A percentile compares a stretch with the other conserved stretches of the same genome.
These are phyloP conservation scores for Cydia pomonella DNA, from an alignment of 1,140 invertebrate species.

Conservation along the genomic window DNA sequence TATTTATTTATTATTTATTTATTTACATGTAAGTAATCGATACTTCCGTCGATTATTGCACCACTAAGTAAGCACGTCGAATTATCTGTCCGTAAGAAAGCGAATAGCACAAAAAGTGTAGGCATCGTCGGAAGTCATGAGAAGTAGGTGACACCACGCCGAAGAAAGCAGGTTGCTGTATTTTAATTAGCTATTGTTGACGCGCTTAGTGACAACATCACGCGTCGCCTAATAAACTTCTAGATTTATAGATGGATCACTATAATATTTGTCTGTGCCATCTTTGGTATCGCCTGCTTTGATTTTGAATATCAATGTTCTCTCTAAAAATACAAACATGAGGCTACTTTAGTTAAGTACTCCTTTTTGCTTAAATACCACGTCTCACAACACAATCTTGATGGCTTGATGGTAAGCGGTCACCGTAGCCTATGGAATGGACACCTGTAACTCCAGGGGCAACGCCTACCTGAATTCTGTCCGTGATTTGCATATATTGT, in stretches of 20 bases:
- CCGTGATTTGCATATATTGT: too few species aligned
- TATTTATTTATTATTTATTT: too few species aligned
- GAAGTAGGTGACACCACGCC: constrained; percentile 54
- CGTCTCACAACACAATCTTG: too few species aligned
- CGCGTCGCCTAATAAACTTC: neutral
- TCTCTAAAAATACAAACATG: too few species aligned
- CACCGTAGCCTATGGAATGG: too few species aligned
- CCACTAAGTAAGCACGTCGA: constrained; percentile 10
- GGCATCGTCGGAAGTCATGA: constrained; percentile 61
- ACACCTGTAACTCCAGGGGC: too few species aligned
- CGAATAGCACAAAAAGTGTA: constrained; percentile 44
- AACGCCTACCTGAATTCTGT: too few species aligned
- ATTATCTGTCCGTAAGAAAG: constrained; percentile 48
- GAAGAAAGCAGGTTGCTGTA: constrained; percentile 60
- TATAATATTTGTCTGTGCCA: neutral
- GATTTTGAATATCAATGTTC: too few species aligned
- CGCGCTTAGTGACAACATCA: constrained; percentile 30
- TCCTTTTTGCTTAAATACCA: too few species aligned
- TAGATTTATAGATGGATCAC: neutral
- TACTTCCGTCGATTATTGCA: constrained; percentile 24
- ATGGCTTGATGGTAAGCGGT: too few species aligned
- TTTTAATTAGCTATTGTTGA: constrained; percentile 50
- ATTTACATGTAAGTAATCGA: too few species aligned
- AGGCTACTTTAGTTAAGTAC: too few species aligned
- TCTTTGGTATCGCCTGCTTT: neutral